Evolutionary conservation across 1,140 invertebrate species (phyloP).

Genomic region (Nilaparvata lugens): DNA sequence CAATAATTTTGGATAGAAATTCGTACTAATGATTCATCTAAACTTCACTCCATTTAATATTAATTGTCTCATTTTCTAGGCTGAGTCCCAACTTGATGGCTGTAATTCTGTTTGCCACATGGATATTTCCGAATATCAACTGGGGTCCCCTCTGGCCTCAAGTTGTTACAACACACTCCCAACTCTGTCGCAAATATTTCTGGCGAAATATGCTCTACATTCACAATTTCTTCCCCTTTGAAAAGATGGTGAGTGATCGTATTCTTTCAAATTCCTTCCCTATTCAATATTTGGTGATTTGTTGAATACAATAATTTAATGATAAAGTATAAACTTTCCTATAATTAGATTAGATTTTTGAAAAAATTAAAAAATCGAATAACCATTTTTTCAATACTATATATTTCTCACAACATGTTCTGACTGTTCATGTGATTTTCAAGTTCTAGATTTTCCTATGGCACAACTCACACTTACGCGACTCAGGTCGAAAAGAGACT

Average conservation of each 20-base stretch:
- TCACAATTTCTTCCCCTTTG: conserved; percentile 57
- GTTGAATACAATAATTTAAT: too few relatives aligned
- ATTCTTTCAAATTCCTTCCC: conserved; percentile 59
- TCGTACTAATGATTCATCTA: conserved; percentile 49
- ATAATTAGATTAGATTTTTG: too few relatives aligned
- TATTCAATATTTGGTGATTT: too few relatives aligned
- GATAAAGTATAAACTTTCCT: too few relatives aligned
- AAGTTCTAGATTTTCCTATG: too few relatives aligned
- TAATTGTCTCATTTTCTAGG: conserved; percentile 37
- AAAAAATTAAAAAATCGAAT: too few relatives aligned
- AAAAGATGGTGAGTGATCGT: conserved; percentile 49
- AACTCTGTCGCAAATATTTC: conserved; percentile 49
- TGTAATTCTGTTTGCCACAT: conserved; percentile 50
- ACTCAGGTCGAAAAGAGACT: too few relatives aligned
- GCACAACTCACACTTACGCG: too few relatives aligned
- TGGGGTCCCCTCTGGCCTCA: conserved; percentile 50
- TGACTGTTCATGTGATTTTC: too few relatives aligned
- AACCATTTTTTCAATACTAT: too few relatives aligned
- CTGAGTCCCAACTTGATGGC: conserved; percentile 44
- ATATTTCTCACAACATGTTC: too few relatives aligned
- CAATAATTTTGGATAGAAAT: too few relatives aligned
- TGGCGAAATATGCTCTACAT: conserved; percentile 60
- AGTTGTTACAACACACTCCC: conserved; percentile 48
- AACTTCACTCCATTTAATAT: conserved; percentile 51
- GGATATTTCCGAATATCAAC: conserved; percentile 45